phyloP scores from a whole-genome alignment of 2,888 invertebrate species.

The Erebia palarica region DNA sequence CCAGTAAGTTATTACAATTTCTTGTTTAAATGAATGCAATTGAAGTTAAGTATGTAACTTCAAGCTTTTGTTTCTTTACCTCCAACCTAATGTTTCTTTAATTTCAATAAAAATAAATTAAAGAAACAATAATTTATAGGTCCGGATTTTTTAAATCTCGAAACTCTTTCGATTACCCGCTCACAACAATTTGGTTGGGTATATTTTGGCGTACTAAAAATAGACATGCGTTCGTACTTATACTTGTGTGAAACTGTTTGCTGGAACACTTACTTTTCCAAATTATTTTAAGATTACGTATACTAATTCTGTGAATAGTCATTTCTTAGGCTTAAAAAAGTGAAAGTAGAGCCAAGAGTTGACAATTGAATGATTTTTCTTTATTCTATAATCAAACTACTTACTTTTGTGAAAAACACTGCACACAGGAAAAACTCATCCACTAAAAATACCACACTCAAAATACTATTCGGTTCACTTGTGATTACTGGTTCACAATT shows the following conservation, averaged over 20 bases:
- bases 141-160: not conserved
- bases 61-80: too few species aligned
- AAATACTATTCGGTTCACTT: slow-evolving; percentile 25
- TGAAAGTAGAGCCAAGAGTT: slow-evolving; percentile 46
- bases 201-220: slow-evolving; percentile 42
- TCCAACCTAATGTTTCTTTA: too few species aligned
- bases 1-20: too few species aligned
- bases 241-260: slow-evolving; percentile 26
- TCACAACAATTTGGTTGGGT: slow-evolving; percentile 39
- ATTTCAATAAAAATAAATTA: not conserved
- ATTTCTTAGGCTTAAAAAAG: slow-evolving; percentile 42
- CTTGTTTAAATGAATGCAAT: too few species aligned
- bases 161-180: slow-evolving; percentile 24
- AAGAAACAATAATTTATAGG: not conserved
- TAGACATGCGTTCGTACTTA: slow-evolving; percentile 34
- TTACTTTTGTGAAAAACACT: slow-evolving; percentile 26
- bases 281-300: slow-evolving; percentile 39
- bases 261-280: slow-evolving; percentile 24
- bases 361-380: slow-evolving; percentile 38
- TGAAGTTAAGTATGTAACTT: too few species aligned
- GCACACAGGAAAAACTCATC: slow-evolving; percentile 19
- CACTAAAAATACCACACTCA: slow-evolving; percentile 18
- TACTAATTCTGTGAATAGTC: slow-evolving; percentile 36
- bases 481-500: slow-evolving; percentile 25
- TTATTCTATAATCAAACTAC: slow-evolving; percentile 17